These are phyloP conservation scores for Corythaeola cristata DNA, from an alignment of 2,113 vertebrate genomes.

Conservation along the genomic window DNA sequence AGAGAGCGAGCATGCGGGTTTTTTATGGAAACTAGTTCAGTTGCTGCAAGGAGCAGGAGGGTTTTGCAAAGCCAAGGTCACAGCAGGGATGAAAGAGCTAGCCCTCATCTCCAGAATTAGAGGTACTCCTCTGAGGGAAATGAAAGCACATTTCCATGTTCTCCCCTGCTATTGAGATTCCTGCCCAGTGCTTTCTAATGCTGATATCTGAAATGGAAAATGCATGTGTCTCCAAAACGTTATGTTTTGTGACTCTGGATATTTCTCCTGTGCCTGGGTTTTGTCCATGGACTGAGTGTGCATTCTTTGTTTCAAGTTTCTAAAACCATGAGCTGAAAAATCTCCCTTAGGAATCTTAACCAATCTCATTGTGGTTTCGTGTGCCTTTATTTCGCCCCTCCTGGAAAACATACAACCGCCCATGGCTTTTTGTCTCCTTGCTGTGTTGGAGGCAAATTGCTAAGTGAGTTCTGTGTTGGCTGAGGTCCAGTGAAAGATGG, in stretches of 20 bases:
- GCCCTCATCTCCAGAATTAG: not conserved
- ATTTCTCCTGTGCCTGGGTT: not conserved
- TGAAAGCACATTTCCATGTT: not conserved
- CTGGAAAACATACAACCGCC: not conserved
- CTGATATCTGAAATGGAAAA: not conserved
- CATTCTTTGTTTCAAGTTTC: not conserved
- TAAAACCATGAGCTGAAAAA: not conserved
- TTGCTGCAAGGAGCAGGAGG: not conserved
- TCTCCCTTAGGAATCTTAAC: not conserved
- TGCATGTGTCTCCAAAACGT: not conserved
- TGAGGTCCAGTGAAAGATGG: not conserved
- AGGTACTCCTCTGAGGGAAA: not conserved
- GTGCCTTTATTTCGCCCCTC: not conserved
- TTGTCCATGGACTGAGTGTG: not conserved
- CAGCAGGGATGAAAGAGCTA: not conserved
- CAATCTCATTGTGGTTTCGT: not conserved
- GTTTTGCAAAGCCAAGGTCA: not conserved
- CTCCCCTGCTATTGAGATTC: not conserved
- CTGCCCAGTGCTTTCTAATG: not conserved
- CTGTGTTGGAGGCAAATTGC: not conserved
- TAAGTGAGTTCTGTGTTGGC: not conserved
- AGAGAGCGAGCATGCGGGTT: not conserved
- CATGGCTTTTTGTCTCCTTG: not conserved
- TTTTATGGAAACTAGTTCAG: not conserved
- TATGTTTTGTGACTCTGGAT: not conserved